Conservation (phyloP, 2,797 vertebrate species). For the Amniataba percoides region DNA sequence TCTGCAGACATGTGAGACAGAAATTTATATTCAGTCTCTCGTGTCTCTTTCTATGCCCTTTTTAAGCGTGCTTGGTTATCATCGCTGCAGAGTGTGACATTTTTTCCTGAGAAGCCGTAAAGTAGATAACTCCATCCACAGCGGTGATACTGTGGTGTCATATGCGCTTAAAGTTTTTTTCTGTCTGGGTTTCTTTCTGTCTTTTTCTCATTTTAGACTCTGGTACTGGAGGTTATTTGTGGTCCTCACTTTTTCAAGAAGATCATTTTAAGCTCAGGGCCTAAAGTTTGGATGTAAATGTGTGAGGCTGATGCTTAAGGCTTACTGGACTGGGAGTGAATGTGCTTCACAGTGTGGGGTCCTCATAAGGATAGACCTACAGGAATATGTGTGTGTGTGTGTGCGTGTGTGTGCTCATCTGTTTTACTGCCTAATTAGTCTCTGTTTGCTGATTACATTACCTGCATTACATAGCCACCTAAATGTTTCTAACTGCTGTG, state of each 20-base stretch:
- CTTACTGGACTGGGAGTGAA: background rate
- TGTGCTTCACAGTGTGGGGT: background rate
- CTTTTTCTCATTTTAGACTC: background rate
- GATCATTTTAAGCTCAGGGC: background rate
- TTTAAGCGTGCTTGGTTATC: background rate
- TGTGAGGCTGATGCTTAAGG: background rate
- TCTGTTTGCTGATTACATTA: constrained; percentile 67
- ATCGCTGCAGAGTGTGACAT: background rate
- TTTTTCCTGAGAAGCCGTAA: constrained; percentile 20
- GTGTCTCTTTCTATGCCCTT: constrained; percentile 7
- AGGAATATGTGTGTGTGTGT: background rate
- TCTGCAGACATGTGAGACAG: constrained; percentile 5
- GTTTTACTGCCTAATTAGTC: constrained; percentile 71
- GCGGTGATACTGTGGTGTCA: background rate
- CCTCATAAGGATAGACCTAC: constrained; percentile 2
- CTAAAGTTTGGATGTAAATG: background rate
- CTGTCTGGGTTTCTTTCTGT: background rate
- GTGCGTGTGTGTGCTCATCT: constrained; percentile 39
- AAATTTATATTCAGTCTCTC: constrained; percentile 3
- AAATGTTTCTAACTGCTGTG: constrained; percentile 23
- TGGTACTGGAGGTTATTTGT: background rate
- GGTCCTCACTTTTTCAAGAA: background rate
- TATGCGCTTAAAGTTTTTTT: background rate
- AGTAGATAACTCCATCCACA: constrained; percentile 18
- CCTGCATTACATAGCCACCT: constrained; percentile 42